These are phyloP conservation scores for Bostrychus sinensis DNA, from an alignment of 2,113 vertebrate genomes.

Conservation along the genomic window DNA sequence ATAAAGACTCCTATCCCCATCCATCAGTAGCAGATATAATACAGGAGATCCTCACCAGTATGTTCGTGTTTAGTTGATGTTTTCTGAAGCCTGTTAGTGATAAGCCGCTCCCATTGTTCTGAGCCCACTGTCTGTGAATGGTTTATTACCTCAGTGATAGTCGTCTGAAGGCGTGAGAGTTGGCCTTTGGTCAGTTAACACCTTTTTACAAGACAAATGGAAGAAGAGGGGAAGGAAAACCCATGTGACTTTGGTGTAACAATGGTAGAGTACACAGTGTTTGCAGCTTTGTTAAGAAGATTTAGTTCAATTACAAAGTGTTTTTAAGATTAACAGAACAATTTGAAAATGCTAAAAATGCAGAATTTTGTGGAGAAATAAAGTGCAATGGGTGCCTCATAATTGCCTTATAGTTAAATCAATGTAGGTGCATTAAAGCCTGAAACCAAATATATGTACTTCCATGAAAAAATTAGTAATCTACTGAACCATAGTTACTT, in stretches of 20 bases:
- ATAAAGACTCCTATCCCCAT: not conserved
- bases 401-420: too few relatives aligned
- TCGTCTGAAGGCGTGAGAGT: constrained; percentile 29
- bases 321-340: too few relatives aligned
- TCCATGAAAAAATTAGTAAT: too few relatives aligned
- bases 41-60: constrained; percentile 8
- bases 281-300: too few relatives aligned
- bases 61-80: not conserved
- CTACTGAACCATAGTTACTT: too few relatives aligned
- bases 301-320: too few relatives aligned
- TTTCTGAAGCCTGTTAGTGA: constrained; percentile 26
- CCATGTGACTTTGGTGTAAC: not conserved
- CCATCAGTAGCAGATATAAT: constrained; percentile 19
- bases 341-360: too few relatives aligned
- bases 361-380: too few relatives aligned
- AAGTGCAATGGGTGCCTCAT: too few relatives aligned
- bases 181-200: not conserved
- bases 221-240: not conserved
- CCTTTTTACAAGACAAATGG: constrained; percentile 17
- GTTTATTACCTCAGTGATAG: constrained; percentile 35
- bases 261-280: not conserved
- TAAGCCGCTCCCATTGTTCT: constrained; percentile 43
- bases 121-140: constrained; percentile 19
- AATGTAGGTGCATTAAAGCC: too few relatives aligned
- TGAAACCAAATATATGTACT: too few relatives aligned